Evolutionary conservation across 2,113 vertebrate species (phyloP).

Genomic region (Pungitius pungitius): DNA sequence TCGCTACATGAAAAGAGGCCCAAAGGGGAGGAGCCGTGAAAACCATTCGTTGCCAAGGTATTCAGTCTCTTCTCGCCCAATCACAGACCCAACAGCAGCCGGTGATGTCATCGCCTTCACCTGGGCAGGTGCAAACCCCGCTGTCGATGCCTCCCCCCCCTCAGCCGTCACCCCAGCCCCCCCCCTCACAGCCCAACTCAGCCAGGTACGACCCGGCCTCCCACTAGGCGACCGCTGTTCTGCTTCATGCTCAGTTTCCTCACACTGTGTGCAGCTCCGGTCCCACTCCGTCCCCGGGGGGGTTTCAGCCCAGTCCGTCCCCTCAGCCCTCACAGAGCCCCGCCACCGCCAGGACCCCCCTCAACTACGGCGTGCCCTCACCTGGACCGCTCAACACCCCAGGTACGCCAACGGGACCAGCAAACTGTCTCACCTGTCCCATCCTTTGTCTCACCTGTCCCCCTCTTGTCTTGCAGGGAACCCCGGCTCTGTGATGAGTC

Average conservation of each 20-base stretch:
- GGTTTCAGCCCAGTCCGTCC: constrained; percentile 97
- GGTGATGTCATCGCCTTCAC: constrained; percentile 94
- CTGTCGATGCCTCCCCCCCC: constrained; percentile 94
- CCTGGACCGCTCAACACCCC: constrained; percentile 96
- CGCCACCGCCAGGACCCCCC: constrained; percentile 89
- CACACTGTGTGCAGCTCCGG: constrained; percentile 84
- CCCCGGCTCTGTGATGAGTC: constrained; percentile 94
- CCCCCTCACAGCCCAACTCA: constrained; percentile 92
- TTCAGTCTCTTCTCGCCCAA: not conserved
- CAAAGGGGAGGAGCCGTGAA: no score
- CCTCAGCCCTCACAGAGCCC: constrained; percentile 96
- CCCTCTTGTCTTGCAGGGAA: constrained; percentile 81
- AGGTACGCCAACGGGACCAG: constrained; percentile 76
- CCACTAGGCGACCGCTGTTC: not conserved
- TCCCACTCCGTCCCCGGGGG: constrained; percentile 92
- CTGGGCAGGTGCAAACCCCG: constrained; percentile 89
- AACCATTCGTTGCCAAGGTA: no score
- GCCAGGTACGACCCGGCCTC: constrained; percentile 83
- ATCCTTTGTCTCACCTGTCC: not conserved
- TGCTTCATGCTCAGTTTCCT: no score
- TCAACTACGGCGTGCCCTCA: constrained; percentile 94
- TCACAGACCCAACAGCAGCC: constrained; percentile 85
- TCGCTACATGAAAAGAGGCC: no score
- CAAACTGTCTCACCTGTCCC: not conserved
- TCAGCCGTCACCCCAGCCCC: constrained; percentile 92